Conservation (phyloP, 2,888 invertebrate genomes). For the Agrypnus murinus region DNA sequence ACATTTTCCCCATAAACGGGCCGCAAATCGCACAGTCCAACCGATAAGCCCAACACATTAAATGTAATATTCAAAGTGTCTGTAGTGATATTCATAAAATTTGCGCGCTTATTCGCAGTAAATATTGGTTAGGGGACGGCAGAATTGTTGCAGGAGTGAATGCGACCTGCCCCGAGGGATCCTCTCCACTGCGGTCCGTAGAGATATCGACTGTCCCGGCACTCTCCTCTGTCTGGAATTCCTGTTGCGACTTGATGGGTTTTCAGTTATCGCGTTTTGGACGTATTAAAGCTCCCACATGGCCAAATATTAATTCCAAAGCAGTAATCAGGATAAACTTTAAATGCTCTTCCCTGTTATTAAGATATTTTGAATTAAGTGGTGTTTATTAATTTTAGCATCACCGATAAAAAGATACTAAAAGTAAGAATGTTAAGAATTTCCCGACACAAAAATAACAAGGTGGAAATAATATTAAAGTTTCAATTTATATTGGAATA, state of each 20-base stretch:
- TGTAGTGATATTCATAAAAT: slow-evolving; percentile 51
- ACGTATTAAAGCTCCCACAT: slow-evolving; percentile 37
- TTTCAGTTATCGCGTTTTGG: slow-evolving; percentile 41
- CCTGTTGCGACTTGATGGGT: slow-evolving; percentile 44
- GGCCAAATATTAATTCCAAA: slow-evolving; percentile 18
- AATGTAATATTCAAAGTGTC: slow-evolving; percentile 56
- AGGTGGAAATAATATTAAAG: slow-evolving; percentile 18
- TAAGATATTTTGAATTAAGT: slow-evolving; percentile 6
- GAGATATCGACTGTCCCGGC: slow-evolving; percentile 47
- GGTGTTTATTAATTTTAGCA: slow-evolving; percentile 22
- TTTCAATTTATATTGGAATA: slow-evolving; percentile 32
- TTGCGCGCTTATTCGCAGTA: slow-evolving; percentile 56
- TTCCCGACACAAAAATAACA: slow-evolving; percentile 5
- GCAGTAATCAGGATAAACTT: background rate
- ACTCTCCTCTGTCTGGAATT: slow-evolving; percentile 41
- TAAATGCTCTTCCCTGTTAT: background rate
- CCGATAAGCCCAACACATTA: slow-evolving; percentile 56
- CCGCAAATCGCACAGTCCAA: slow-evolving; percentile 52
- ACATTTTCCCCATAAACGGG: slow-evolving; percentile 46
- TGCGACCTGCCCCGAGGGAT: slow-evolving; percentile 45
- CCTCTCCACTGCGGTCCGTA: slow-evolving; percentile 32
- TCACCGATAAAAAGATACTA: background rate
- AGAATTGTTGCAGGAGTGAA: slow-evolving; percentile 43
- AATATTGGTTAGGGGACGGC: slow-evolving; percentile 56
- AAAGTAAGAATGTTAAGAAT: slow-evolving; percentile 1